These are phyloP conservation scores for Apis cerana DNA, from an alignment of 1,140 invertebrate species.

Conservation along the genomic window DNA sequence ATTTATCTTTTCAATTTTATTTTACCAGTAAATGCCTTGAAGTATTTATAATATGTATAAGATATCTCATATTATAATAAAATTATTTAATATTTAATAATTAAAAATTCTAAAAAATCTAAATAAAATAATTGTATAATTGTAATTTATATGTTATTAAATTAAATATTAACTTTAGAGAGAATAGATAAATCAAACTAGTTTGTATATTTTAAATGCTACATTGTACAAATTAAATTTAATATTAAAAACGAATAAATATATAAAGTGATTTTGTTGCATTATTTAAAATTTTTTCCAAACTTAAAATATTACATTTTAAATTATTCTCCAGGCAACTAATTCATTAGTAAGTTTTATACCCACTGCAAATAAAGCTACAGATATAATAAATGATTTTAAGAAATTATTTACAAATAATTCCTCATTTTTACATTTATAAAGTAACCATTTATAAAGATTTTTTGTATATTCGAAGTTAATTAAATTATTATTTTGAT, in stretches of 20 bases:
- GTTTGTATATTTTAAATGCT: neutral
- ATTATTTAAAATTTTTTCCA: neutral
- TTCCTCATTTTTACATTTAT: neutral
- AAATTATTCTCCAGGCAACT: constrained; percentile 5
- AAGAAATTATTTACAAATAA: constrained; percentile 4
- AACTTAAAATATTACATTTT: neutral
- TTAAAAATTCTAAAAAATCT: neutral
- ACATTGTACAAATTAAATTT: neutral
- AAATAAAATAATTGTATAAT: neutral
- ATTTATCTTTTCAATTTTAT: neutral
- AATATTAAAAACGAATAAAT: neutral
- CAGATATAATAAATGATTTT: constrained; percentile 4
- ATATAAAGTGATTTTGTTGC: neutral
- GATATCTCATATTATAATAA: neutral
- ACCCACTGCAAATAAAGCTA: constrained; percentile 27
- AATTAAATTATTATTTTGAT: neutral
- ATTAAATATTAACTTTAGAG: neutral
- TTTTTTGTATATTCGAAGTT: constrained; percentile 3
- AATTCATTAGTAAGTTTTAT: constrained; percentile 22
- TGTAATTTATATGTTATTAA: neutral
- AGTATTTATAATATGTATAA: neutral
- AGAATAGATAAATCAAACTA: neutral
- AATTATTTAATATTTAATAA: neutral
- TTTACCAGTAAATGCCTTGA: neutral
- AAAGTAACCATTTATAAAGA: neutral